A percentile compares a stretch with the other conserved stretches of the same genome.
Evolutionary conservation across 1,140 invertebrate genomes (phyloP).

Genomic region (Conopomorpha cramerella): DNA sequence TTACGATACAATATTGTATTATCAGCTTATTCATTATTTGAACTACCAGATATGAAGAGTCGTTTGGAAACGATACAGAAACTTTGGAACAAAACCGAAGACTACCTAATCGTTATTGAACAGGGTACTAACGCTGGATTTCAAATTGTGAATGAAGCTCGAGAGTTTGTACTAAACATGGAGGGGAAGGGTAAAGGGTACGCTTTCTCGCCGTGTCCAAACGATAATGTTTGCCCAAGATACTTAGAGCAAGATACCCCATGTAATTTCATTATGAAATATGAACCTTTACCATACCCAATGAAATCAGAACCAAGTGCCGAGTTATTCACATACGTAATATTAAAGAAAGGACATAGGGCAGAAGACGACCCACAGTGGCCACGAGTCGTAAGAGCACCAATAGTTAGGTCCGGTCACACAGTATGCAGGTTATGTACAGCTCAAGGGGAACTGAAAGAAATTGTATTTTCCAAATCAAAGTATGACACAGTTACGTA

Average conservation of each 20-base stretch:
- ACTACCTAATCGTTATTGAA: slow-evolving; percentile 84
- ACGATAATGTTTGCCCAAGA: slow-evolving; percentile 76
- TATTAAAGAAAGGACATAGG: slow-evolving; percentile 76
- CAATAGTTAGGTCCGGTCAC: slow-evolving; percentile 69
- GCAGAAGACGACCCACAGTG: slow-evolving; percentile 63
- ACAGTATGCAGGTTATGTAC: slow-evolving; percentile 80
- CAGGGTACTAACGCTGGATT: slow-evolving; percentile 82
- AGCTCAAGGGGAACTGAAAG: slow-evolving; percentile 71
- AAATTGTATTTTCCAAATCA: slow-evolving; percentile 74
- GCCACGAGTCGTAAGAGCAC: slow-evolving; percentile 77
- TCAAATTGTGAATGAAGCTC: slow-evolving; percentile 73
- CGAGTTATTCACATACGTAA: slow-evolving; percentile 75
- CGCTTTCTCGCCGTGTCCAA: slow-evolving; percentile 84
- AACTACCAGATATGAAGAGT: slow-evolving; percentile 69
- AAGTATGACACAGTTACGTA: slow-evolving; percentile 75
- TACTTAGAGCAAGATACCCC: slow-evolving; percentile 66
- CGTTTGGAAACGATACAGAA: slow-evolving; percentile 75
- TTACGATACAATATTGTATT: slow-evolving; percentile 78
- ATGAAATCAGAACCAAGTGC: slow-evolving; percentile 31
- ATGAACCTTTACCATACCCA: slow-evolving; percentile 61
- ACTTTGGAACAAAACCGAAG: slow-evolving; percentile 84
- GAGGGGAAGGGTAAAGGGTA: slow-evolving; percentile 53
- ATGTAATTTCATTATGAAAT: slow-evolving; percentile 78
- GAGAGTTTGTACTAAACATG: slow-evolving; percentile 71
- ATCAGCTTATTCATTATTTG: slow-evolving; percentile 80